A percentile compares a stretch with the other conserved stretches of the same genome.
phyloP scores from a whole-genome alignment of 2,797 vertebrate species.

The Anableps anableps region DNA sequence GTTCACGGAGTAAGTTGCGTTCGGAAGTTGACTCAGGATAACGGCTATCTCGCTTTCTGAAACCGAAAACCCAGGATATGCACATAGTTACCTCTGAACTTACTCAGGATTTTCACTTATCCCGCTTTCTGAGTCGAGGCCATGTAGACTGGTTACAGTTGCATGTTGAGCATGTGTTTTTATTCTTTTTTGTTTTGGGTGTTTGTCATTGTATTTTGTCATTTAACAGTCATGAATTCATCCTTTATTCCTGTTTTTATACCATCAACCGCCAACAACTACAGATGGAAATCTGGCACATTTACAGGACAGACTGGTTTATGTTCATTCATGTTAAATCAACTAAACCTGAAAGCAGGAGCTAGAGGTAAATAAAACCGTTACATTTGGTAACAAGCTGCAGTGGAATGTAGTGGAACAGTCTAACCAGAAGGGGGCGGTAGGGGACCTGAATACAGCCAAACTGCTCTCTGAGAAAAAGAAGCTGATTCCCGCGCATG shows the following conservation, averaged over 20 bases:
- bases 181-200: background rate
- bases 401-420: background rate
- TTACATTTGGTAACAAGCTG: background rate
- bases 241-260: background rate
- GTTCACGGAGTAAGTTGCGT: too few species aligned
- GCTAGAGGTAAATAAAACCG: background rate
- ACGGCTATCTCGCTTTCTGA: too few species aligned
- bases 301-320: background rate
- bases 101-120: too few species aligned
- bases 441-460: too few species aligned
- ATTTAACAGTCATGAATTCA: background rate
- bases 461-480: background rate
- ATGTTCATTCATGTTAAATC: background rate
- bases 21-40: too few species aligned
- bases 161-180: background rate
- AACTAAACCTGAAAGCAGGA: background rate
- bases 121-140: too few species aligned
- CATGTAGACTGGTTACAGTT: too few species aligned
- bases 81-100: too few species aligned
- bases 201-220: background rate
- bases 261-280: background rate
- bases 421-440: slow-evolving; percentile 7
- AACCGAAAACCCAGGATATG: too few species aligned
- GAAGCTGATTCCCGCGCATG: slow-evolving; percentile 4
- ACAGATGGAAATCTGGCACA: background rate